phyloP scores from a whole-genome alignment of 2,888 invertebrate genomes.

The Epirrhoe tristata region DNA sequence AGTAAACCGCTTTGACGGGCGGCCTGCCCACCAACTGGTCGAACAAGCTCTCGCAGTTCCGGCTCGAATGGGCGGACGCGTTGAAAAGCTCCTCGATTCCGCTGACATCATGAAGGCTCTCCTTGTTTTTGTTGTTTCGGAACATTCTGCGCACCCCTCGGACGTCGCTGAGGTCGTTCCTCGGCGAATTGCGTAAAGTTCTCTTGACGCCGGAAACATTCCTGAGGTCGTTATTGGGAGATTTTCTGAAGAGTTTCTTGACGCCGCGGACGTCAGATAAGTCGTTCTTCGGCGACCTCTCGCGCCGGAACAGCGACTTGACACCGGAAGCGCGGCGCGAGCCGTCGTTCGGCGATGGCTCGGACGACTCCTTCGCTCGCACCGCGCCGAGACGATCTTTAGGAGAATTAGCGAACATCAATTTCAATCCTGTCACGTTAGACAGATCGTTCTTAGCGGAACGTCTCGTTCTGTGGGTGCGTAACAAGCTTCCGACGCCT shows the following conservation, averaged over 20 bases:
- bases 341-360: slow-evolving; percentile 50
- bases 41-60: slow-evolving; percentile 57
- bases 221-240: slow-evolving; percentile 64
- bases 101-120: slow-evolving; percentile 60
- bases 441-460: slow-evolving; percentile 71
- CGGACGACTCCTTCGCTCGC: slow-evolving; percentile 56
- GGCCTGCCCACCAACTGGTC: slow-evolving; percentile 65
- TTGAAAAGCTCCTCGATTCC: slow-evolving; percentile 70
- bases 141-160: slow-evolving; percentile 64
- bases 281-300: slow-evolving; percentile 64
- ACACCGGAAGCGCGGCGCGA: slow-evolving; percentile 61
- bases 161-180: slow-evolving; percentile 66
- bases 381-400: slow-evolving; percentile 60
- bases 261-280: slow-evolving; percentile 71
- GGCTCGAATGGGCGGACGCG: slow-evolving; percentile 47
- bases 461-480: slow-evolving; percentile 58
- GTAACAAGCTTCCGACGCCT: slow-evolving; percentile 57
- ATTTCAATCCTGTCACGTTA: slow-evolving; percentile 70
- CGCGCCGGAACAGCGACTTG: slow-evolving; percentile 51
- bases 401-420: slow-evolving; percentile 61
- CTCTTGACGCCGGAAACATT: slow-evolving; percentile 71
- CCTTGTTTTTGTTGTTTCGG: slow-evolving; percentile 42
- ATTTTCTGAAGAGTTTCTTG: slow-evolving; percentile 60
- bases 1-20: slow-evolving; percentile 58
- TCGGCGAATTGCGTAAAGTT: slow-evolving; percentile 54